Conservation (phyloP, 2,797 vertebrate species). For the Tragelaphus eurycerus region DNA sequence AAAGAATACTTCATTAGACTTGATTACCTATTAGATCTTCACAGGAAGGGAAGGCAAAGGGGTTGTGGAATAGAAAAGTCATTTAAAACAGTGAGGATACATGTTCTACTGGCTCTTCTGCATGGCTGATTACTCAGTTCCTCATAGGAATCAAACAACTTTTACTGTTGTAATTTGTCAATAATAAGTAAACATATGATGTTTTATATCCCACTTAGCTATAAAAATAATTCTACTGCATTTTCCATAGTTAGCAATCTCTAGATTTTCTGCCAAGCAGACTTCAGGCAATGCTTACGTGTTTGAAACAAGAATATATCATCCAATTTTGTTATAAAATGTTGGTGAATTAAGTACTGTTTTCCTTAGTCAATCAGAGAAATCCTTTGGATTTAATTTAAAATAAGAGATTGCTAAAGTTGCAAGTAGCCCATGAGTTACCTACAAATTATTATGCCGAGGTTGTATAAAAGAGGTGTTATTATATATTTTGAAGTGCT, state of each 20-base stretch:
- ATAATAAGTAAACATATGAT: neutral
- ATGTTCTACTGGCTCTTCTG: neutral
- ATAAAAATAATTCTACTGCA: neutral
- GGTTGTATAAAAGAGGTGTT: neutral
- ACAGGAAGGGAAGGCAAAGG: neutral
- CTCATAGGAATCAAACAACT: neutral
- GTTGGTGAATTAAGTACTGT: conserved; percentile 1
- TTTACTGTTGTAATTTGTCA: neutral
- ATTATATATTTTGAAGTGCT: neutral
- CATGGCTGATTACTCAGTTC: neutral
- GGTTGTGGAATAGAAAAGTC: neutral
- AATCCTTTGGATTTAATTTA: conserved; percentile 15
- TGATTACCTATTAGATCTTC: conserved; percentile 6
- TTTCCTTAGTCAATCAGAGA: neutral
- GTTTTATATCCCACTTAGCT: neutral
- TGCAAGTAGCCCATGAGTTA: neutral
- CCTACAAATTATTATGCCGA: neutral
- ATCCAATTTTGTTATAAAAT: conserved; percentile 23
- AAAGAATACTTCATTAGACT: conserved; percentile 46
- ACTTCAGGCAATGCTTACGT: neutral
- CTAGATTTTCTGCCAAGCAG: neutral
- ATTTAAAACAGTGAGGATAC: conserved; percentile 33
- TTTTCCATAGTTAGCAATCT: neutral
- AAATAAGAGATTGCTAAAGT: neutral
- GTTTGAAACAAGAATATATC: conserved; percentile 1